These are phyloP conservation scores for Sarcophaga subvicina DNA, from an alignment of 2,888 invertebrate genomes.

Conservation along the genomic window DNA sequence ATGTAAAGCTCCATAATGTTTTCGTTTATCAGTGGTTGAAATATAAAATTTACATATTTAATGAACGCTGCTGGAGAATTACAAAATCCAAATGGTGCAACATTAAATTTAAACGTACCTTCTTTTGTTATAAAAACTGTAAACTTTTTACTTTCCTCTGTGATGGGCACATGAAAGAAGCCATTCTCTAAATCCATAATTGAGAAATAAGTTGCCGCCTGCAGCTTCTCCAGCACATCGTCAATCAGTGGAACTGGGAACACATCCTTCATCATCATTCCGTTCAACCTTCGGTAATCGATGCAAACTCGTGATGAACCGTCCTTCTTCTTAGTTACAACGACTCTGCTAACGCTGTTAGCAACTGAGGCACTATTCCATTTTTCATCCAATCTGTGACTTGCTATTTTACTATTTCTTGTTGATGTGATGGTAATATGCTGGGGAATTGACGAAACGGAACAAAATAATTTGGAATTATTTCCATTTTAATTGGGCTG, in stretches of 20 bases:
- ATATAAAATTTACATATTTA: constrained; percentile 48
- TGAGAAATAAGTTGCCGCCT: constrained; percentile 46
- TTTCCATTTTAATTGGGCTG: constrained; percentile 49
- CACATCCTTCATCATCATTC: constrained; percentile 75
- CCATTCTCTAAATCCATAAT: constrained; percentile 48
- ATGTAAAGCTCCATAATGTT: constrained; percentile 55
- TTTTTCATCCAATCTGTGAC: constrained; percentile 52
- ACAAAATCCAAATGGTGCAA: constrained; percentile 54
- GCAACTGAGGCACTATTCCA: constrained; percentile 44
- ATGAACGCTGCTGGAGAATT: constrained; percentile 56
- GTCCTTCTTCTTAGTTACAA: constrained; percentile 59
- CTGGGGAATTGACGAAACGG: constrained; percentile 61
- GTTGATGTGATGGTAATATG: constrained; percentile 42
- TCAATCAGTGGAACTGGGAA: constrained; percentile 73
- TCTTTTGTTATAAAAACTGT: constrained; percentile 40
- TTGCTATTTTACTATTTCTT: constrained; percentile 50
- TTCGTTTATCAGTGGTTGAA: constrained; percentile 47
- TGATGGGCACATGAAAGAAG: constrained; percentile 49
- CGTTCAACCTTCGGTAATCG: constrained; percentile 79
- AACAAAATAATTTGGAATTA: constrained; percentile 50
- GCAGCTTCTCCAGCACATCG: constrained; percentile 57
- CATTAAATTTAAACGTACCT: constrained; percentile 13
- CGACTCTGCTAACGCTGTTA: constrained; percentile 50
- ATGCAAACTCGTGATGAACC: constrained; percentile 73
- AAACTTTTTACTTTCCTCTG: constrained; percentile 50